Evolutionary conservation across 1,140 invertebrate genomes (phyloP).

Genomic region (Pentalonia nigronervosa): DNA sequence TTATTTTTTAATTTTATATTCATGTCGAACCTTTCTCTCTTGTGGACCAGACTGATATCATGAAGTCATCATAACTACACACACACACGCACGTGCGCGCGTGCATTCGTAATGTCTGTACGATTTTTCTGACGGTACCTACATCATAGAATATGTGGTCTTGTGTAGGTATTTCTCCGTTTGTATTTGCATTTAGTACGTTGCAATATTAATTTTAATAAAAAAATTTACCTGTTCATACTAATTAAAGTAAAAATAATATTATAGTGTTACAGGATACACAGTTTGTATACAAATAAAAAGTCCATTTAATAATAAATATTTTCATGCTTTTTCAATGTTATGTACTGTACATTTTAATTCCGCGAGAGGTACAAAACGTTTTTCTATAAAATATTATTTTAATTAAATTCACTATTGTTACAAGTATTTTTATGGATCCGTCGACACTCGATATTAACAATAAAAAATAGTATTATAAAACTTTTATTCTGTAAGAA

Average conservation of each 20-base stretch:
- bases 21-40: conserved; percentile 30
- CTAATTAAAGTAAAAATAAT: not conserved
- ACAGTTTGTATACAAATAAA: not conserved
- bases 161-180: not conserved
- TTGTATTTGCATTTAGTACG: not conserved
- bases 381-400: not conserved
- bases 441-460: too few species aligned
- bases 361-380: not conserved
- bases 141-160: not conserved
- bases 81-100: not conserved
- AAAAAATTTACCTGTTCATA: not conserved
- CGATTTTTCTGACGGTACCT: not conserved
- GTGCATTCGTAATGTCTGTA: not conserved
- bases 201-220: not conserved
- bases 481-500: not conserved
- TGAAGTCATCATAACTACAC: not conserved
- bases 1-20: not conserved
- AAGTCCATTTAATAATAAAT: not conserved
- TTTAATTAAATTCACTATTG: not conserved
- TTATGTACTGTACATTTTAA: not conserved
- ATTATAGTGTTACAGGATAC: not conserved
- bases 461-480: not conserved
- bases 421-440: too few species aligned
- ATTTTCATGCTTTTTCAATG: not conserved
- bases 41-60: not conserved